phyloP scores from a whole-genome alignment of 2,113 vertebrate species.

The Tinamus guttatus region DNA sequence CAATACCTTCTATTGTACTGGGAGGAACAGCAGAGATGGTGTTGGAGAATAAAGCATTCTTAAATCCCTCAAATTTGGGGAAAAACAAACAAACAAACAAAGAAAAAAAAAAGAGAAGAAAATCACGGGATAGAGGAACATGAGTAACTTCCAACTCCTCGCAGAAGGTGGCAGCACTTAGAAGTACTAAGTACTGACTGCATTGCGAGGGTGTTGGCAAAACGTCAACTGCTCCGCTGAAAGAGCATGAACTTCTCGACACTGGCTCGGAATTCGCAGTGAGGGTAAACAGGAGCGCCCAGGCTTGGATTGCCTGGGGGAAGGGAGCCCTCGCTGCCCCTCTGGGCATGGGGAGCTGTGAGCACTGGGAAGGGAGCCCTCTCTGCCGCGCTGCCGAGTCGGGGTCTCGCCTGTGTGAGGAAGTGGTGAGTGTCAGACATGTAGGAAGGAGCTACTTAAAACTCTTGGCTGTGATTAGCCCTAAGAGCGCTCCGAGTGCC shows the following conservation, averaged over 20 bases:
- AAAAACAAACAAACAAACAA: too few species aligned
- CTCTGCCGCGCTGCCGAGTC: too few species aligned
- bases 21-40: background rate
- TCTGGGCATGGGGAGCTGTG: too few species aligned
- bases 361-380: too few species aligned
- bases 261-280: background rate
- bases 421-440: background rate
- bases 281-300: background rate
- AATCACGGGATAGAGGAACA: background rate
- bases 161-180: conserved; percentile 50
- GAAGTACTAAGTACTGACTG: background rate
- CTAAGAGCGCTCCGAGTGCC: background rate
- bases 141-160: background rate
- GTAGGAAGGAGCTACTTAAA: background rate
- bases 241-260: background rate
- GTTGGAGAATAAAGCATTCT: background rate
- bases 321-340: too few species aligned
- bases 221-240: background rate
- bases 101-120: too few species aligned
- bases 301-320: background rate
- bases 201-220: background rate
- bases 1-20: background rate
- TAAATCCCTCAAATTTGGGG: background rate
- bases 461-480: background rate
- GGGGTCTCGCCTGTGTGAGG: background rate